These are phyloP conservation scores for Bombus confusus DNA, from an alignment of 1,140 invertebrate genomes.

Conservation along the genomic window DNA sequence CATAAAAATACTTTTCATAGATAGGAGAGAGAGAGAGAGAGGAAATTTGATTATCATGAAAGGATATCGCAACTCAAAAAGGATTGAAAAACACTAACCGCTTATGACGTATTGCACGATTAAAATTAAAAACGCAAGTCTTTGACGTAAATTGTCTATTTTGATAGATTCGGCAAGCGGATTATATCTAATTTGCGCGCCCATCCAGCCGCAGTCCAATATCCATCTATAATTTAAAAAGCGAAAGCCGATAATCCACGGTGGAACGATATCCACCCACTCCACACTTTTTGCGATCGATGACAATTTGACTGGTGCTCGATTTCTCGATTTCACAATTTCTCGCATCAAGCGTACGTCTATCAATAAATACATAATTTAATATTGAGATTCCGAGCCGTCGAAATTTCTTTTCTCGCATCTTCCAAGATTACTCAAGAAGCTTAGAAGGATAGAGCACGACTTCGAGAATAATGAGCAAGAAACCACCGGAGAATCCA, in stretches of 20 bases:
- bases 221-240: conserved; percentile 44
- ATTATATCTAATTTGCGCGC: conserved; percentile 30
- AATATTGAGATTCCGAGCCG: neutral
- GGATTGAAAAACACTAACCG: too few species aligned
- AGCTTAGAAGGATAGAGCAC: conserved; percentile 20
- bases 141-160: conserved; percentile 10
- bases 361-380: too few species aligned
- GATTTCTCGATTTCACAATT: too few species aligned
- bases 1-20: too few species aligned
- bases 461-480: conserved; percentile 42
- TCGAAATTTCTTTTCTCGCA: neutral
- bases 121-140: neutral
- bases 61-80: too few species aligned
- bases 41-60: too few species aligned
- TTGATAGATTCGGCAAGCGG: conserved; percentile 12
- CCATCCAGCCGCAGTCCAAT: conserved; percentile 28
- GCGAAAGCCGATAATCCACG: conserved; percentile 34
- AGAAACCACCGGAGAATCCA: conserved; percentile 58
- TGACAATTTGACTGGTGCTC: too few species aligned
- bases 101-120: neutral
- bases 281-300: neutral
- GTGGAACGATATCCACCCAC: conserved; percentile 8
- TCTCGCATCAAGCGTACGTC: too few species aligned
- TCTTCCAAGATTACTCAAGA: neutral
- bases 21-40: too few species aligned